Evolutionary conservation across 1,140 invertebrate genomes (phyloP), one percentile per base, ranked within the genome.

Genomic region (Trachymyrmex cornetzi): DNA sequence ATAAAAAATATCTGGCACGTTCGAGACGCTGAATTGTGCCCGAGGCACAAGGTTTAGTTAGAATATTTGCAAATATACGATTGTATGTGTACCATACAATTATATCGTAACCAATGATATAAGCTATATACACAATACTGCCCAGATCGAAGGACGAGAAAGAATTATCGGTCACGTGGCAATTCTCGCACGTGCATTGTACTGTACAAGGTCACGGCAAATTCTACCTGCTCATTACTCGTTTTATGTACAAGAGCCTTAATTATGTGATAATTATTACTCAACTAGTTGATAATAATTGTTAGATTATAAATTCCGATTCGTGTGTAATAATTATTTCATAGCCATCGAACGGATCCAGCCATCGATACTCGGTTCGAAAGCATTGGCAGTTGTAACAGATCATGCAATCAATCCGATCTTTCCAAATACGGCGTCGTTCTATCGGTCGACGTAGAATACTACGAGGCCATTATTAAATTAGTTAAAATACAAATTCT

Each of bases 191-290:
- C 63, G 53, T 63, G 44, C 59, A 72, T 85, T 85, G 57, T 77
- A 71, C 90, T 91, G 89, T 90, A 91, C 90, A 91, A 75, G 44
- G 74, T 77, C 86, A 72, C 75, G 69, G 66, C 75, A 50, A 87
- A 69, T 24, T 19, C 74, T 77, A 88, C 55, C 59, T 30, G 72
- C 57, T 72, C n/a, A 34, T 77, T 30, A 27, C 22, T 77, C 57
- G 11, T 72, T 75, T 63, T 90, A 86, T 91, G 57, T 90, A 88
- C 86, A 90, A 53, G 34, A 79, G 64, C 38, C 75, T 86, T 59
- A 59, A 59, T 66, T 61, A 74, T 48, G 38, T 72, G 67, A 48
- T 61, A 59, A 82, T 82, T 48, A 74, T 72, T 59, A 72, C 53
- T 53, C 80, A 61, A 48, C 19, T 61, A 74, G 38, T 61, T 50